These are phyloP conservation scores for Psophia crepitans DNA, from an alignment of 2,113 vertebrate genomes.

Conservation along the genomic window DNA sequence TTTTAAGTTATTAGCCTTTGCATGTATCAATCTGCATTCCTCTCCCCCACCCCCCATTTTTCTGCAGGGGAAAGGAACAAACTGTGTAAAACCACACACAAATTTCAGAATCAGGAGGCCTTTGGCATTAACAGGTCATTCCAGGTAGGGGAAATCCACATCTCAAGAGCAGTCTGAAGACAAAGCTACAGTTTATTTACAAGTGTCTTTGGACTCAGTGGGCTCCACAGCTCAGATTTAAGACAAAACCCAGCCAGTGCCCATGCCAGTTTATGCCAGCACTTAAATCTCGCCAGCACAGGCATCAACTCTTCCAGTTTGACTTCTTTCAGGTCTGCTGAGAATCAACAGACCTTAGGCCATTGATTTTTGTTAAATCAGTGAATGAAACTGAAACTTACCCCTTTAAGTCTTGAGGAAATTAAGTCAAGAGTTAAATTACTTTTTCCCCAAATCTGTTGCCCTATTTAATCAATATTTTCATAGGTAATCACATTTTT, in stretches of 20 bases:
- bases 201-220: background rate
- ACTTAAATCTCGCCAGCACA: background rate
- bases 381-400: background rate
- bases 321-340: background rate
- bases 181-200: background rate
- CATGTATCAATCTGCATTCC: background rate
- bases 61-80: background rate
- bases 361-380: background rate
- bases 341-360: background rate
- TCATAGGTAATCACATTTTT: background rate
- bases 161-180: background rate
- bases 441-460: background rate
- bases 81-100: background rate
- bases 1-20: too few relatives aligned
- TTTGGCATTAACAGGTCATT: background rate
- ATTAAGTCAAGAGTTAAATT: background rate
- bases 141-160: background rate
- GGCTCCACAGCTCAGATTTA: background rate
- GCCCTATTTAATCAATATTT: background rate
- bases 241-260: background rate
- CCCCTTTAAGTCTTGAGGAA: background rate
- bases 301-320: background rate
- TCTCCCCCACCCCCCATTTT: background rate
- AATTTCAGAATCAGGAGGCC: background rate
- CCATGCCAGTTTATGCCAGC: background rate